Evolutionary conservation across 2,888 invertebrate genomes (phyloP).

Genomic region (Caenorhabditis sp.): DNA sequence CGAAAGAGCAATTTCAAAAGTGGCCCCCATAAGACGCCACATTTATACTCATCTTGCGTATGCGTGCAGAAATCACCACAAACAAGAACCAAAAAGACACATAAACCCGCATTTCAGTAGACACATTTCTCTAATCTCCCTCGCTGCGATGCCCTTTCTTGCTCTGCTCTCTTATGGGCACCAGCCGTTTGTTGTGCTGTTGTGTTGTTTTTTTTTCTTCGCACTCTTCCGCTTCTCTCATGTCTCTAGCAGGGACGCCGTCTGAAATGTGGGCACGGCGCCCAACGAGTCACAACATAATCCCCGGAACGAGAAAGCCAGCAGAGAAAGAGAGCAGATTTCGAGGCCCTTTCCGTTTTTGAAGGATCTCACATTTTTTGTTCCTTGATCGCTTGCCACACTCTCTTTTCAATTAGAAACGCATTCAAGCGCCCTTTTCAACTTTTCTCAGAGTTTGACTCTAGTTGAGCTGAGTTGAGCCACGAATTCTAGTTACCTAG

Average conservation of each 20-base stretch:
- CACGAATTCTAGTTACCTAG: too few species aligned
- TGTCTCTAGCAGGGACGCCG: too few species aligned
- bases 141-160: slow-evolving; percentile 7
- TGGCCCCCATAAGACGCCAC: too few species aligned
- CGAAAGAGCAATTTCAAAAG: too few species aligned
- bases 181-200: slow-evolving; percentile 39
- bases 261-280: slow-evolving; percentile 9
- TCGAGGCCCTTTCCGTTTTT: slow-evolving; percentile 7
- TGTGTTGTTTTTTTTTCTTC: slow-evolving; percentile 27
- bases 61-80: too few species aligned
- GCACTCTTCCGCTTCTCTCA: slow-evolving; percentile 11
- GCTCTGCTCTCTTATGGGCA: not conserved
- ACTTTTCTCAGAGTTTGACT: too few species aligned
- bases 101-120: too few species aligned
- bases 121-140: not conserved
- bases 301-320: not conserved
- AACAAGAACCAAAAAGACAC: too few species aligned
- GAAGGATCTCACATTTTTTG: not conserved
- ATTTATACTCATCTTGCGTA: too few species aligned
- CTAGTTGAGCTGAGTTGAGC: not conserved
- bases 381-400: not conserved
- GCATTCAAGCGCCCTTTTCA: not conserved
- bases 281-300: slow-evolving; percentile 9
- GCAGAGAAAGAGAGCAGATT: not conserved
- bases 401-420: not conserved